phyloP scores from a whole-genome alignment of 2,113 vertebrate genomes.

The Ivindomyrus marchei region DNA sequence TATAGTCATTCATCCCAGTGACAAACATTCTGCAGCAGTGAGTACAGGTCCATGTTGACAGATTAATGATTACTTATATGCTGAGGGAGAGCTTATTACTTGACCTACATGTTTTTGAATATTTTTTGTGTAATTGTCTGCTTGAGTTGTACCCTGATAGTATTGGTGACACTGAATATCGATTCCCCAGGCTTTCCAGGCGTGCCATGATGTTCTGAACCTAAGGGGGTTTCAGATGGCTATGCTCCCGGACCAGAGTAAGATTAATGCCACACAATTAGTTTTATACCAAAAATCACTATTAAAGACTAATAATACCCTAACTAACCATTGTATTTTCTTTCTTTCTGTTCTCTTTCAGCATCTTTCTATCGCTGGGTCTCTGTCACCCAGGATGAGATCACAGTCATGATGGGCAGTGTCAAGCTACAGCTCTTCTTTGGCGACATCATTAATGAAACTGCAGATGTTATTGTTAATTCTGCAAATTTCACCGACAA shows the following conservation, averaged over 20 bases:
- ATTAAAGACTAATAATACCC: not conserved
- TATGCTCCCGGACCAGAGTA: constrained; percentile 33
- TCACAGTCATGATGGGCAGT: constrained; percentile 39
- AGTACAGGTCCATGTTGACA: not conserved
- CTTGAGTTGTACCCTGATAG: not conserved
- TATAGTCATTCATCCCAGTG: constrained; percentile 40
- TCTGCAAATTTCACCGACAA: constrained; percentile 37
- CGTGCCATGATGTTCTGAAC: constrained; percentile 31
- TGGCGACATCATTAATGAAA: constrained; percentile 44
- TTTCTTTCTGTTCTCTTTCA: not conserved
- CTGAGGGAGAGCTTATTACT: not conserved
- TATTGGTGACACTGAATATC: not conserved
- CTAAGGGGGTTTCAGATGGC: constrained; percentile 40
- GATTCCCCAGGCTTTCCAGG: constrained; percentile 37
- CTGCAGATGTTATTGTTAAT: constrained; percentile 50
- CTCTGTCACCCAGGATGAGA: constrained; percentile 18
- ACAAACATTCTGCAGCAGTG: constrained; percentile 45
- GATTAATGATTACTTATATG: not conserved
- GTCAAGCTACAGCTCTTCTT: constrained; percentile 40
- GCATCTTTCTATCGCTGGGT: constrained; percentile 43
- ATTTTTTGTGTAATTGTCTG: not conserved
- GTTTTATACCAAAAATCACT: not conserved
- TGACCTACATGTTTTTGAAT: not conserved
- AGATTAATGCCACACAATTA: not conserved
- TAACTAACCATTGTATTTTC: not conserved